These are phyloP conservation scores for Yponomeuta sedellus DNA, from an alignment of 2,888 invertebrate species.

Conservation along the genomic window DNA sequence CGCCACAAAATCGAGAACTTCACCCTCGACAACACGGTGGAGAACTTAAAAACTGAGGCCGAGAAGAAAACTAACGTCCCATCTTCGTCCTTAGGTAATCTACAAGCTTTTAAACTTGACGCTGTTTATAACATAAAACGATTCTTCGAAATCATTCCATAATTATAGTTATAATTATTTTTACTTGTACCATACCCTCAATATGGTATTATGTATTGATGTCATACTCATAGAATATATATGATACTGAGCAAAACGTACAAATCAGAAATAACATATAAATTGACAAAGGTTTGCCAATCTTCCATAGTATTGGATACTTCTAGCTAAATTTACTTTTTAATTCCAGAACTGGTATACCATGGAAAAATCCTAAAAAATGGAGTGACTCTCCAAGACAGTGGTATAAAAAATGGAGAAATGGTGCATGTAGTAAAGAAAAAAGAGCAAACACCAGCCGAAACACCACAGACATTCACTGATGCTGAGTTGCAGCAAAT, in stretches of 20 bases:
- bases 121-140: too few relatives aligned
- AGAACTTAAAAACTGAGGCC: conserved; percentile 74
- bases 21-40: conserved; percentile 78
- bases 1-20: conserved; percentile 74
- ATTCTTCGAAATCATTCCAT: too few relatives aligned
- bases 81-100: conserved; percentile 74
- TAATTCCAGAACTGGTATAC: conserved; percentile 80
- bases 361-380: conserved; percentile 83
- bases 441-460: conserved; percentile 43
- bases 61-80: conserved; percentile 74
- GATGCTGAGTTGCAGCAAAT: conserved; percentile 79
- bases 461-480: conserved; percentile 63
- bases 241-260: too few relatives aligned
- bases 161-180: not conserved
- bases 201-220: not conserved
- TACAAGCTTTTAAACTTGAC: not conserved
- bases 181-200: not conserved
- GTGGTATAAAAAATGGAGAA: conserved; percentile 77
- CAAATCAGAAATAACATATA: too few relatives aligned
- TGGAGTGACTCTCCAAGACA: conserved; percentile 74
- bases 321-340: not conserved
- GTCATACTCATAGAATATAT: too few relatives aligned
- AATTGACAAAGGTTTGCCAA: too few relatives aligned
- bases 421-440: conserved; percentile 77
- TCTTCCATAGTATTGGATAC: not conserved